Evolutionary conservation across 2,888 invertebrate species (phyloP).

Genomic region (Lissonota sp.): DNA sequence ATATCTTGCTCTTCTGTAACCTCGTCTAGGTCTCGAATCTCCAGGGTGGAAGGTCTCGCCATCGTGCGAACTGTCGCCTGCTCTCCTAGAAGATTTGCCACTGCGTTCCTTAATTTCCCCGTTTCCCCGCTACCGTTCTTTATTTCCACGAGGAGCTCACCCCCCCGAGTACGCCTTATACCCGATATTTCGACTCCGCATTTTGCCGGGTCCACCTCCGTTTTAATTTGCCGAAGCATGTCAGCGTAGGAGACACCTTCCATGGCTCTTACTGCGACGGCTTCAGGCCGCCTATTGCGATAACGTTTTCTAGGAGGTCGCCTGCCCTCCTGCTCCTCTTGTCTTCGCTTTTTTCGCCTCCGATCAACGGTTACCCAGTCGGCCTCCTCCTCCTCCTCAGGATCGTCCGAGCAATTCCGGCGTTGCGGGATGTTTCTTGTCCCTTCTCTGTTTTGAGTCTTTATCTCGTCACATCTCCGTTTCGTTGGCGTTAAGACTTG

Average conservation of each 20-base stretch:
- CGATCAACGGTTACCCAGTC: conserved; percentile 2
- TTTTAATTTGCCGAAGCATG: conserved; percentile 17
- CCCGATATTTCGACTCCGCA: conserved; percentile 8
- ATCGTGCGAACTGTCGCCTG: conserved; percentile 33
- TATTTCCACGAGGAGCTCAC: conserved; percentile 30
- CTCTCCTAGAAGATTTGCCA: not conserved
- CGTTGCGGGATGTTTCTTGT: not conserved
- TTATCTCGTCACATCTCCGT: not conserved
- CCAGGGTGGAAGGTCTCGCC: conserved; percentile 30
- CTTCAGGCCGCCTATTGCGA: conserved; percentile 14
- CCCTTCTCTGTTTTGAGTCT: not conserved
- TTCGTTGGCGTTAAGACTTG: too few relatives aligned
- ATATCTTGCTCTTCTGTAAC: conserved; percentile 36
- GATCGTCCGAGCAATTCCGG: not conserved
- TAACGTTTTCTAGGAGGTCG: not conserved
- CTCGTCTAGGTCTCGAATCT: conserved; percentile 63
- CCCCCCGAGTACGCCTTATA: conserved; percentile 26
- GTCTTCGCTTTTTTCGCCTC: not conserved
- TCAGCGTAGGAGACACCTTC: conserved; percentile 21
- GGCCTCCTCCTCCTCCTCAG: not conserved
- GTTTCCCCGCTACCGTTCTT: conserved; percentile 45
- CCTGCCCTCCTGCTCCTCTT: not conserved
- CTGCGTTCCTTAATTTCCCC: conserved; percentile 26
- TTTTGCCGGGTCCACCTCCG: not conserved
- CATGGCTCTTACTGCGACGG: conserved; percentile 4